Conservation (phyloP, 1,140 invertebrate species). For the Drosophila sp. region DNA sequence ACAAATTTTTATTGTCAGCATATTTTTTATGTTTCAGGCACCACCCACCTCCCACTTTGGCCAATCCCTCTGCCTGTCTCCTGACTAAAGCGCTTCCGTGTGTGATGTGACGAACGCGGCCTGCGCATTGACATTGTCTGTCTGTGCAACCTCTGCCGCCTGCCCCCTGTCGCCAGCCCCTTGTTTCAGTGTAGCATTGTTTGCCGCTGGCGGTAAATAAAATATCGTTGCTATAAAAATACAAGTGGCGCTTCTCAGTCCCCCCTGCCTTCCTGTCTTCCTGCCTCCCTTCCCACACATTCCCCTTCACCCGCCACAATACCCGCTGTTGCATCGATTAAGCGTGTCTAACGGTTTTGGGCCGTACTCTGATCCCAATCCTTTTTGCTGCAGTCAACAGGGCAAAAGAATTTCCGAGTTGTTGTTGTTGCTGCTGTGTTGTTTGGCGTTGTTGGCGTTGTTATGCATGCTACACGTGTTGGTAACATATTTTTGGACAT, state of each 20-base stretch:
- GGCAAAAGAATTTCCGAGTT: conserved; percentile 48
- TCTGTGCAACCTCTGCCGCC: background rate
- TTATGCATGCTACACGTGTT: conserved; percentile 71
- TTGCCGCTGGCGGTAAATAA: conserved; percentile 74
- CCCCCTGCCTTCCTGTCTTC: background rate
- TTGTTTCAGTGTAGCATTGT: conserved; percentile 10
- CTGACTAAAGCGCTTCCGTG: conserved; percentile 47
- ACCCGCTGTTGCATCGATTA: conserved; percentile 71
- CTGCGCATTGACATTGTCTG: conserved; percentile 68
- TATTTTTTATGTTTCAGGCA: conserved; percentile 77
- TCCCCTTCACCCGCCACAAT: too few relatives aligned
- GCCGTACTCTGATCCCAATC: conserved; percentile 35
- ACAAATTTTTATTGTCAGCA: conserved; percentile 82
- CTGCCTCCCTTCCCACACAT: too few relatives aligned
- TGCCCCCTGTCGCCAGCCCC: background rate
- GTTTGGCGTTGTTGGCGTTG: conserved; percentile 48
- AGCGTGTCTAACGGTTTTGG: conserved; percentile 59
- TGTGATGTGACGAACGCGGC: conserved; percentile 66
- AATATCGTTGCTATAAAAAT: conserved; percentile 76
- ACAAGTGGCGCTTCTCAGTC: conserved; percentile 29
- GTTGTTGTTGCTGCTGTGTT: conserved; percentile 28
- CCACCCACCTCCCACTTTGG: background rate
- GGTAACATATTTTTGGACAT: conserved; percentile 82
- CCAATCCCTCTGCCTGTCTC: background rate
- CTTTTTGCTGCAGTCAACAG: conserved; percentile 60